phyloP scores from a whole-genome alignment of 2,888 invertebrate species.

The Hyposoter didymator region DNA sequence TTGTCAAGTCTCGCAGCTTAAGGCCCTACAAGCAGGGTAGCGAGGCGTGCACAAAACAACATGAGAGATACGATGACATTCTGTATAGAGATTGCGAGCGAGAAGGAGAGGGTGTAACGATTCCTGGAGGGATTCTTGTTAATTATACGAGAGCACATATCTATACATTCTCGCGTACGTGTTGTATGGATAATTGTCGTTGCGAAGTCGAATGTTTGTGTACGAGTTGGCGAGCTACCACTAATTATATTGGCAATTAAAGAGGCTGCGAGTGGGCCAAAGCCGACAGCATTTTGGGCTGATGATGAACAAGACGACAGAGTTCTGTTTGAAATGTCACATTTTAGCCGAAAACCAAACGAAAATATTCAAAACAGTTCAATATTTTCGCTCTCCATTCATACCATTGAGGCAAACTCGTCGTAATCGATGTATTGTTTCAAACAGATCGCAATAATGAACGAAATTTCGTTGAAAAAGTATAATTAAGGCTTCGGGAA shows the following conservation, averaged over 20 bases:
- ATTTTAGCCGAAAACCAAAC: neutral
- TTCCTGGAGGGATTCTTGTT: neutral
- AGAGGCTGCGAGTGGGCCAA: conserved; percentile 74
- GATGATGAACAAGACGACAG: conserved; percentile 1
- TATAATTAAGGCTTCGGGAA: neutral
- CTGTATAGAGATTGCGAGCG: neutral
- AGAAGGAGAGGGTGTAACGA: neutral
- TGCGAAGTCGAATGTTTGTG: conserved; percentile 61
- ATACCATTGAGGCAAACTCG: neutral
- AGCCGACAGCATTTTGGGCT: conserved; percentile 67
- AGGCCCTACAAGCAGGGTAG: neutral
- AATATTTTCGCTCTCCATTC: neutral
- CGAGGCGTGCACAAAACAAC: neutral
- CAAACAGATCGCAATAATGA: neutral
- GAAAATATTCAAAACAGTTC: neutral
- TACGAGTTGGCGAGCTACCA: conserved; percentile 50
- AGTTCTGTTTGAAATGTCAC: neutral
- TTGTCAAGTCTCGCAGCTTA: neutral
- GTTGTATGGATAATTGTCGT: conserved; percentile 74
- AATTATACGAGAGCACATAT: neutral
- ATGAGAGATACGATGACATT: conserved; percentile 9
- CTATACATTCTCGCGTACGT: neutral
- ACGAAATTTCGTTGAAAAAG: neutral
- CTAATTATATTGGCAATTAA: conserved; percentile 79
- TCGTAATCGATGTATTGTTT: neutral